These are phyloP conservation scores for Nesometra sesokonis DNA, from an alignment of 35 echinoderm and acorn worm species.

Conservation along the genomic window DNA sequence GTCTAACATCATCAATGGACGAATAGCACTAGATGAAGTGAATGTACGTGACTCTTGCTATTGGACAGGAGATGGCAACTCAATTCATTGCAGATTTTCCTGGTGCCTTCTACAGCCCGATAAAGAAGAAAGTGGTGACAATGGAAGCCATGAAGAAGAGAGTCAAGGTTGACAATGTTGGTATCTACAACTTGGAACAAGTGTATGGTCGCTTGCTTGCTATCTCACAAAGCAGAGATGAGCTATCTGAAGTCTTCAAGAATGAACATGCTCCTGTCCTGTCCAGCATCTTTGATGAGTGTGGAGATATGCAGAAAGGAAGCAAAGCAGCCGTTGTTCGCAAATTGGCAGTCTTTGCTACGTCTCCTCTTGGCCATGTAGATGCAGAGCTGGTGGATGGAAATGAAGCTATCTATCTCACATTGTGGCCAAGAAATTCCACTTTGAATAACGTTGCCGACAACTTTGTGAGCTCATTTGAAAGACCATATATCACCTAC, in stretches of 20 bases:
- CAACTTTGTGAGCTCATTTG: too few relatives aligned
- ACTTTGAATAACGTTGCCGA: too few relatives aligned
- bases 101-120: too few relatives aligned
- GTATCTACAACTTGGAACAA: too few relatives aligned
- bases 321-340: conserved; percentile 2
- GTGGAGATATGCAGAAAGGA: conserved; percentile 4
- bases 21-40: too few relatives aligned
- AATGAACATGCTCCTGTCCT: background rate
- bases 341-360: conserved; percentile 9
- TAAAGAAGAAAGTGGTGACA: conserved; percentile 12
- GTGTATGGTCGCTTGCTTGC: conserved; percentile 4
- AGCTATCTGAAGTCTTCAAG: conserved; percentile 1
- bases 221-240: background rate
- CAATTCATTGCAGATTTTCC: background rate
- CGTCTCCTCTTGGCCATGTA: background rate
- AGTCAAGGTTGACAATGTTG: too few relatives aligned
- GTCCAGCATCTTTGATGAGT: conserved; percentile 7
- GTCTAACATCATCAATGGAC: background rate
- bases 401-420: too few relatives aligned
- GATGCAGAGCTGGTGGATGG: conserved; percentile 4
- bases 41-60: too few relatives aligned
- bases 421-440: too few relatives aligned
- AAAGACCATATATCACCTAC: too few relatives aligned
- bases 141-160: too few relatives aligned
- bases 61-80: conserved; percentile 1